These are phyloP conservation scores for Aquatica leii DNA, from an alignment of 2,888 invertebrate genomes.

Conservation along the genomic window DNA sequence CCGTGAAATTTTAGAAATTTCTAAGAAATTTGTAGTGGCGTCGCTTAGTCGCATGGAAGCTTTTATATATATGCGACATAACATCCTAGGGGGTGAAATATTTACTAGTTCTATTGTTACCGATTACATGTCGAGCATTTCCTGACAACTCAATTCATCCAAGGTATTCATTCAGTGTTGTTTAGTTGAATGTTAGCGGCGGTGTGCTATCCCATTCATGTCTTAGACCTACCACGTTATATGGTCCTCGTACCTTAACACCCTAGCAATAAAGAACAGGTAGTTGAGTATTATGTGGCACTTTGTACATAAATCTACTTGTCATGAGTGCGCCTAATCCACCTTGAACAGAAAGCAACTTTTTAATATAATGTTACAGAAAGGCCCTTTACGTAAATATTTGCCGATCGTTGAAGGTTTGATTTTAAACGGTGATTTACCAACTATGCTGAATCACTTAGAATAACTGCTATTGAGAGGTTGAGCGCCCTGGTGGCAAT, in stretches of 20 bases:
- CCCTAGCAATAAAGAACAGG: slow-evolving; percentile 43
- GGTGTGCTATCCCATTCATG: slow-evolving; percentile 67
- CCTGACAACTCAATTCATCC: slow-evolving; percentile 57
- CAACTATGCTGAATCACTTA: slow-evolving; percentile 55
- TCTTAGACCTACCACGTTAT: slow-evolving; percentile 64
- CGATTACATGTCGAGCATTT: slow-evolving; percentile 53
- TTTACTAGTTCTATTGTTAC: slow-evolving; percentile 55
- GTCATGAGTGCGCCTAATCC: slow-evolving; percentile 58
- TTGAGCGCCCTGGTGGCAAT: slow-evolving; percentile 45
- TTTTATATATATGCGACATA: slow-evolving; percentile 18
- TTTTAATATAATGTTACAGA: slow-evolving; percentile 26
- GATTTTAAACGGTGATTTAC: slow-evolving; percentile 56
- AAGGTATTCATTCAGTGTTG: slow-evolving; percentile 50
- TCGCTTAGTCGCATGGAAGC: slow-evolving; percentile 24
- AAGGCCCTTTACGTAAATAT: slow-evolving; percentile 58
- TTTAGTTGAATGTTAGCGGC: slow-evolving; percentile 54
- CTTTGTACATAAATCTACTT: slow-evolving; percentile 59
- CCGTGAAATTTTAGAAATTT: slow-evolving; percentile 31
- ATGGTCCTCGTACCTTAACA: slow-evolving; percentile 59
- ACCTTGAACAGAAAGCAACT: slow-evolving; percentile 49
- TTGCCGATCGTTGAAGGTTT: slow-evolving; percentile 56
- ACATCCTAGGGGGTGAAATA: slow-evolving; percentile 50
- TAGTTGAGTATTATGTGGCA: slow-evolving; percentile 48
- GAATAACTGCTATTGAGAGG: slow-evolving; percentile 45
- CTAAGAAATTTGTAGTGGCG: slow-evolving; percentile 31